Evolutionary conservation across 2,113 vertebrate genomes (phyloP).

Genomic region (Patagioenas fasciata): DNA sequence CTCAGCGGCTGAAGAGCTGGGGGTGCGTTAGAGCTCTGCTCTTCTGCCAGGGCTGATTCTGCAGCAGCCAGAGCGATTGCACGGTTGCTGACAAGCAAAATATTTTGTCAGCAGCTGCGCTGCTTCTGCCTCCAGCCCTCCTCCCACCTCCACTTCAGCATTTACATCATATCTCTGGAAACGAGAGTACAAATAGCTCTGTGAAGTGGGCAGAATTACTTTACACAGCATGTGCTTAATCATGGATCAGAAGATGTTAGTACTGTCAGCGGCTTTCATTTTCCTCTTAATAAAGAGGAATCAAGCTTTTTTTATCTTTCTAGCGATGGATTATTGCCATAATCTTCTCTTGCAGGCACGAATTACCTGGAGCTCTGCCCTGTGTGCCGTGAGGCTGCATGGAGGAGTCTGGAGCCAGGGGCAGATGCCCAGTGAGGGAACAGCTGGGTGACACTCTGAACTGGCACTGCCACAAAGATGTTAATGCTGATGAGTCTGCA

Average conservation of each 20-base stretch:
- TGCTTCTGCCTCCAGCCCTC: neutral
- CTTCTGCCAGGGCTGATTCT: neutral
- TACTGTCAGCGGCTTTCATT: neutral
- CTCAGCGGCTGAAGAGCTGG: rapidly evolving
- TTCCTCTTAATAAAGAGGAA: neutral
- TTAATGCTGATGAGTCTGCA: neutral
- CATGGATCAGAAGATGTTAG: neutral
- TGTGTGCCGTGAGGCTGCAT: rapidly evolving
- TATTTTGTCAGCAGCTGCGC: neutral
- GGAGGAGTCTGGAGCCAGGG: neutral
- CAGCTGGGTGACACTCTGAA: neutral
- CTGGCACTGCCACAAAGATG: neutral
- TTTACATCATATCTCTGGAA: neutral
- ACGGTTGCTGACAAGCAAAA: neutral
- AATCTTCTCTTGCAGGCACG: neutral
- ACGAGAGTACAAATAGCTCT: neutral
- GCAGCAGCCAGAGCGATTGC: neutral
- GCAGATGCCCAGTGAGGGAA: neutral
- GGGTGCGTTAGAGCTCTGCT: neutral
- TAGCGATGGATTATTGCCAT: neutral
- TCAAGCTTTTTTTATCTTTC: neutral
- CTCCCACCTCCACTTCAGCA: neutral
- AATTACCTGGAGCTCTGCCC: neutral
- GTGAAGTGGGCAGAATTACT: neutral
- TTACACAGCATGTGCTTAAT: neutral